phyloP scores from a whole-genome alignment of 2,888 invertebrate genomes.

The Leptura quadrifasciata region DNA sequence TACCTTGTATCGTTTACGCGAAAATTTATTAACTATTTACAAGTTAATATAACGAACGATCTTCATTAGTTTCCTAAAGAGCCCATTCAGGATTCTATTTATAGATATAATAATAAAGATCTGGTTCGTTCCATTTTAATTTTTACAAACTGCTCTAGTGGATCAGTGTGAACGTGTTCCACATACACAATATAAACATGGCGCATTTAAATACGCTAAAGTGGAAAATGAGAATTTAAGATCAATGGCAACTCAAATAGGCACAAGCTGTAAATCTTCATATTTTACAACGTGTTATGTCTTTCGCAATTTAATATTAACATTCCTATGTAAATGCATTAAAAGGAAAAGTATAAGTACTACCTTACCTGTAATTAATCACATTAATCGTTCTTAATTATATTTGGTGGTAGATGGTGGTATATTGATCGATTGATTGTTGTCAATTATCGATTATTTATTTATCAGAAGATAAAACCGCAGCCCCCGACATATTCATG shows the following conservation, averaged over 20 bases:
- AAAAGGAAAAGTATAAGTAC: not conserved
- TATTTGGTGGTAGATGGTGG: not conserved
- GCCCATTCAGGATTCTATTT: slow-evolving; percentile 13
- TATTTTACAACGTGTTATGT: not conserved
- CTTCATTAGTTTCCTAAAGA: slow-evolving; percentile 8
- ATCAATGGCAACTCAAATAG: slow-evolving; percentile 29
- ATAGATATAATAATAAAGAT: not conserved
- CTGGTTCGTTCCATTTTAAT: slow-evolving; percentile 4
- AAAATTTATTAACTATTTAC: slow-evolving; percentile 4
- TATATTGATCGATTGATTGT: no score
- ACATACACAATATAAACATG: not conserved
- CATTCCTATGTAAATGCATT: slow-evolving; percentile 4
- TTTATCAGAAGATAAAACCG: not conserved
- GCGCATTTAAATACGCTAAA: not conserved
- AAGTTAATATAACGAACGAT: slow-evolving; percentile 8
- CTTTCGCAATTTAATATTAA: not conserved
- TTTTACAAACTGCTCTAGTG: not conserved
- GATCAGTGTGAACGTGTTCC: not conserved
- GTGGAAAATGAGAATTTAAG: slow-evolving; percentile 30
- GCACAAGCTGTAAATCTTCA: slow-evolving; percentile 3
- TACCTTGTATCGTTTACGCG: slow-evolving; percentile 8
- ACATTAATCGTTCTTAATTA: not conserved
- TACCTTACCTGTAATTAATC: not conserved
- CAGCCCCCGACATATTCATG: no score
- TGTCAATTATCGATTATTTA: no score